Evolutionary conservation across 2,113 vertebrate species (phyloP), one percentile per base, ranked within the genome.

Genomic region (Symphodus melops): DNA sequence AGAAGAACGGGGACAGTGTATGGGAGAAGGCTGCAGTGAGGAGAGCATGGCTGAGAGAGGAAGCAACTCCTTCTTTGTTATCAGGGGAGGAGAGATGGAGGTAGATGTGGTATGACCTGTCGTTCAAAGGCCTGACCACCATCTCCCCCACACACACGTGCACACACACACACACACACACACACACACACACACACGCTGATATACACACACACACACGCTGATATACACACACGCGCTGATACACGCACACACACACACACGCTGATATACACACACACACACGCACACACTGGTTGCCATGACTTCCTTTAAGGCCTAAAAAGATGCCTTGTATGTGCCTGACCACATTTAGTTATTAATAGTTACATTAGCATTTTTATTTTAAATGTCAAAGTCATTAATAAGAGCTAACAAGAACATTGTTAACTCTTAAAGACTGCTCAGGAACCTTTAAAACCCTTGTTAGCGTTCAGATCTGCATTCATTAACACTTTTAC

Each of bases 61-160:
- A 90, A 89, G 66, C 68, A 68, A 78, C 36, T 7, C 28, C 28
- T 33, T 5, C 49, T 46, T 7, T 17, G 68, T 79, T 86, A 90
- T 81, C 77, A 75, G 66, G 58, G 79, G 77, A 86, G 68, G 82
- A 77, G 58, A 77, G 75, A 54, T 85, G 36, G 41, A 79, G 72
- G 83, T 67, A 72, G 81, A 84, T 81, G 56, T 77, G 76, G 55
- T 72, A 46, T 79, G 77, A 71, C 72, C 70, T 51, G 56, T 58
- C 1, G 33, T 85, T 85, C 67, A 81, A 88, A 86, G 68, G 58
- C 11, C 49, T 55, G 44, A 56, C 69, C 52, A 25, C 20, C 28
- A 3, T 39, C 84, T 69, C 76, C 53, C 73, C 49, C 62, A 66
- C 72, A 41, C 25, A 55, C 23, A 19, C 23, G n/a, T 37, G 58